These are phyloP conservation scores for Eumaeus atala DNA, from an alignment of 1,140 invertebrate species.

Conservation along the genomic window DNA sequence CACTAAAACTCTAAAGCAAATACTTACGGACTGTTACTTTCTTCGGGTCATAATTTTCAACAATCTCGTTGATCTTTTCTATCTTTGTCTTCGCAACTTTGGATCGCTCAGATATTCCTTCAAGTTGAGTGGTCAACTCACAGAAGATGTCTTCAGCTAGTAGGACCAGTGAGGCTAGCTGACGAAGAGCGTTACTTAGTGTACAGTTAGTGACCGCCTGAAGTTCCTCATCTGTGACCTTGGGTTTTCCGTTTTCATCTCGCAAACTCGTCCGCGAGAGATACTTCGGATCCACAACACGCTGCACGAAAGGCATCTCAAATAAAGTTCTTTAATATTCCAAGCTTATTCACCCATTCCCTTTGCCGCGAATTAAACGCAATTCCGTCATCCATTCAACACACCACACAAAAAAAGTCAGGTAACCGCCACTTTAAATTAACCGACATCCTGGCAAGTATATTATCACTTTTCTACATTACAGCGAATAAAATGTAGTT, in stretches of 20 bases:
- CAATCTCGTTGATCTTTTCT: conserved; percentile 75
- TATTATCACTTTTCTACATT: conserved; percentile 46
- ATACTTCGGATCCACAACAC: conserved; percentile 80
- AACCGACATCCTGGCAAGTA: conserved; percentile 67
- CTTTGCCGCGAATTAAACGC: conserved; percentile 58
- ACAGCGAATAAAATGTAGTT: conserved; percentile 2
- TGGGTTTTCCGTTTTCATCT: conserved; percentile 74
- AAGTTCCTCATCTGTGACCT: conserved; percentile 79
- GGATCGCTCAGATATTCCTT: conserved; percentile 79
- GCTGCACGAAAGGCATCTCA: conserved; percentile 84
- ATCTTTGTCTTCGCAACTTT: conserved; percentile 78
- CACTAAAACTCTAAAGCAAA: conserved; percentile 19
- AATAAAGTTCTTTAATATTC: conserved; percentile 39
- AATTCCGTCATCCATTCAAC: conserved; percentile 70
- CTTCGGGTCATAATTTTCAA: conserved; percentile 82
- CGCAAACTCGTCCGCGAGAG: conserved; percentile 78
- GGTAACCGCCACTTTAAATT: conserved; percentile 73
- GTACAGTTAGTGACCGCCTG: conserved; percentile 86
- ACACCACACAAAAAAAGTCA: conserved; percentile 72
- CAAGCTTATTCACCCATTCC: conserved; percentile 60
- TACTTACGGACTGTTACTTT: conserved; percentile 90
- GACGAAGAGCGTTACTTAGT: conserved; percentile 82
- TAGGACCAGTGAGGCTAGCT: conserved; percentile 84
- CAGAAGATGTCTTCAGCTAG: conserved; percentile 86
- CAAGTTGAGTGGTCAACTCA: conserved; percentile 81